Conservation (phyloP, 1,140 invertebrate species). For the Drosophila sulfurigaster region DNA sequence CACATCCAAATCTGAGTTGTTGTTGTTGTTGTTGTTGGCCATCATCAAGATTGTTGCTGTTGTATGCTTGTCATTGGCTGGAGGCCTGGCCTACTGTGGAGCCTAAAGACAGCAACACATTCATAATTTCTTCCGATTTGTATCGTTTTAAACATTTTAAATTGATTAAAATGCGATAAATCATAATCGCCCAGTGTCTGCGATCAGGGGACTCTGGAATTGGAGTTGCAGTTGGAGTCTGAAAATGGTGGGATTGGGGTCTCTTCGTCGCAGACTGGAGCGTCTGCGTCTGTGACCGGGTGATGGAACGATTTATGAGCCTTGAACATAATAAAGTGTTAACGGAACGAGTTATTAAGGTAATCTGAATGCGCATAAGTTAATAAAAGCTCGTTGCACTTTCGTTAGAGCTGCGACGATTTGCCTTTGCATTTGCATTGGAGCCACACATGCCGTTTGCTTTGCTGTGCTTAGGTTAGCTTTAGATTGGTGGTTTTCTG, state of each 20-base stretch:
- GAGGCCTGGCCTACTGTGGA: slow-evolving; percentile 74
- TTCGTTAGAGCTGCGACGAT: slow-evolving; percentile 41
- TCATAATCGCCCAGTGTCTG: slow-evolving; percentile 74
- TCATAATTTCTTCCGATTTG: slow-evolving; percentile 84
- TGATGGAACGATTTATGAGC: slow-evolving; percentile 84
- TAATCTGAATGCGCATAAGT: slow-evolving; percentile 82
- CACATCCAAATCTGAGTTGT: slow-evolving; percentile 27
- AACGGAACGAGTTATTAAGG: slow-evolving; percentile 85
- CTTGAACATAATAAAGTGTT: slow-evolving; percentile 84
- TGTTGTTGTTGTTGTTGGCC: slow-evolving; percentile 10
- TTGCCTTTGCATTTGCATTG: slow-evolving; percentile 72
- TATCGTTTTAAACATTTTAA: slow-evolving; percentile 84
- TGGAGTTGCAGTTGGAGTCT: not conserved
- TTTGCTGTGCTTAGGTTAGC: too few relatives aligned
- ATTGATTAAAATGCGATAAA: slow-evolving; percentile 85
- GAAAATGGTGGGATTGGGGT: slow-evolving; percentile 15
- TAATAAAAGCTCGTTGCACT: slow-evolving; percentile 74
- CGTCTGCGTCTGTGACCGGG: slow-evolving; percentile 50
- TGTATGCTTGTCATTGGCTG: slow-evolving; percentile 51
- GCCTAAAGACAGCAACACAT: slow-evolving; percentile 81
- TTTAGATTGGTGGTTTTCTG: not conserved
- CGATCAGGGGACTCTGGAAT: slow-evolving; percentile 11
- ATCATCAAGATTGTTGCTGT: slow-evolving; percentile 47
- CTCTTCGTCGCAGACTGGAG: slow-evolving; percentile 16
- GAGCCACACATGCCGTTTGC: slow-evolving; percentile 13